A percentile compares a stretch with the other conserved stretches of the same genome.
Conservation (phyloP, 2,888 invertebrate genomes). For the Caenorhabditis sp. region DNA sequence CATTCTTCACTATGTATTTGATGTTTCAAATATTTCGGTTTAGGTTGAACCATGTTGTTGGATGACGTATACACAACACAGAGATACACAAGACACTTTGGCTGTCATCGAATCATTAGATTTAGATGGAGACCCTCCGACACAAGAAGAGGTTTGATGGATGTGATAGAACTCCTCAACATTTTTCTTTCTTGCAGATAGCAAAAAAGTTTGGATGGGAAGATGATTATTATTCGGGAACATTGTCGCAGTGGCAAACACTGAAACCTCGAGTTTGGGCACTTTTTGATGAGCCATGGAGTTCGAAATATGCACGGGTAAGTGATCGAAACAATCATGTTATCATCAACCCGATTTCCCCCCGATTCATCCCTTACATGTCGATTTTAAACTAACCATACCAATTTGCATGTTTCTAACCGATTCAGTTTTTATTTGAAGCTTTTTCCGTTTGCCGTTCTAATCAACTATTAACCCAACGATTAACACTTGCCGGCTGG, state of each 20-base stretch:
- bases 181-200: too few relatives aligned
- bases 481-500: too few relatives aligned
- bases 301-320: constrained; percentile 84
- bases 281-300: constrained; percentile 97
- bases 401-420: neutral
- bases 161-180: too few relatives aligned
- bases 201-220: constrained; percentile 86
- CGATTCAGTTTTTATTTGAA: neutral
- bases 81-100: constrained; percentile 97
- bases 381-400: neutral
- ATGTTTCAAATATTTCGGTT: neutral
- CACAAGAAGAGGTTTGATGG: constrained; percentile 62
- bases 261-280: constrained; percentile 95
- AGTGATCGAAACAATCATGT: constrained; percentile 4
- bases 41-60: constrained; percentile 93
- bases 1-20: neutral
- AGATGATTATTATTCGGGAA: constrained; percentile 82
- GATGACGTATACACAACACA: constrained; percentile 87
- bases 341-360: too few relatives aligned
- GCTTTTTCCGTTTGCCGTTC: neutral
- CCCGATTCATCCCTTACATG: neutral
- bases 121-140: constrained; percentile 80
- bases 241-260: constrained; percentile 80
- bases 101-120: constrained; percentile 96
- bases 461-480: neutral